A percentile compares a stretch with the other conserved stretches of the same genome.
Conservation (phyloP, 2,113 vertebrate genomes). For the Epinephelus cyanopodus region DNA sequence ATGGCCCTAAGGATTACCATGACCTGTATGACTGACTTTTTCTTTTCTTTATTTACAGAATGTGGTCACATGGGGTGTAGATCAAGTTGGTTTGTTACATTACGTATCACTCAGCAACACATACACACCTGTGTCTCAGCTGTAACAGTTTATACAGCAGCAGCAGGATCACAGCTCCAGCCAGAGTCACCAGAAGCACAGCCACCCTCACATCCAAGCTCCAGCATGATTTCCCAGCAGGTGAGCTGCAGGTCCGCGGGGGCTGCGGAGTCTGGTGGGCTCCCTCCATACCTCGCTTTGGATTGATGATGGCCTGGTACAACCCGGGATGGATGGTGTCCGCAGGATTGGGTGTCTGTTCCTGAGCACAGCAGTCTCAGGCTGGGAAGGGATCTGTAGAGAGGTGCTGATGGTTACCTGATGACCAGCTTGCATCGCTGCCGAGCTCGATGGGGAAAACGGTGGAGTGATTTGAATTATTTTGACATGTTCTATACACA, state of each 20-base stretch:
- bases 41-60: too few relatives aligned
- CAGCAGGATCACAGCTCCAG: constrained; percentile 77
- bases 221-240: constrained; percentile 62
- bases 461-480: constrained; percentile 1
- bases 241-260: constrained; percentile 57
- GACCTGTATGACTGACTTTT: too few relatives aligned
- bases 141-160: constrained; percentile 80
- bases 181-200: constrained; percentile 74
- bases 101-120: background rate
- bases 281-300: constrained; percentile 45
- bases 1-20: too few relatives aligned
- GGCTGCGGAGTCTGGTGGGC: constrained; percentile 50
- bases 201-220: constrained; percentile 69
- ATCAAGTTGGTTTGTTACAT: background rate
- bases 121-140: constrained; percentile 77
- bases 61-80: too few relatives aligned
- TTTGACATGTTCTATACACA: constrained; percentile 9
- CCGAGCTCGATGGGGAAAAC: background rate
- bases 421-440: constrained; percentile 55
- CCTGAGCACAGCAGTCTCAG: background rate
- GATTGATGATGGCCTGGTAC: constrained; percentile 41
- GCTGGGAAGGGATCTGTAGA: constrained; percentile 52
- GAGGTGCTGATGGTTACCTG: constrained; percentile 41
- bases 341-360: background rate
- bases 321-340: constrained; percentile 19